Conservation (phyloP, 2,797 vertebrate genomes). For the Natrix natrix region DNA sequence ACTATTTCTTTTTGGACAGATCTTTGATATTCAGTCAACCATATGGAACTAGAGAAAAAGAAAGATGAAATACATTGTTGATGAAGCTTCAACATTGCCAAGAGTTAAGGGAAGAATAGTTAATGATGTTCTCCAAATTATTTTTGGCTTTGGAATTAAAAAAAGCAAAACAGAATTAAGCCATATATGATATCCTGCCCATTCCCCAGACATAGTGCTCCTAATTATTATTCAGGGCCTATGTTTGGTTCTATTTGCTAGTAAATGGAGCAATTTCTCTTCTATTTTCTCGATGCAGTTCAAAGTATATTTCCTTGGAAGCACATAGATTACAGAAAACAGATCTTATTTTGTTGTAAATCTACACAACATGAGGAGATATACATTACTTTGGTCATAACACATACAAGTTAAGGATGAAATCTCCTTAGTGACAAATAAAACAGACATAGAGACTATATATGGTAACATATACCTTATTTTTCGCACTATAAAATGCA, state of each 20-base stretch:
- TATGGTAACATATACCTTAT: background rate
- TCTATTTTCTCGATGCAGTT: background rate
- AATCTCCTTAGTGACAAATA: background rate
- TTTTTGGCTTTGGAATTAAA: slow-evolving; percentile 52
- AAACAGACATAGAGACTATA: background rate
- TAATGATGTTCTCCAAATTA: slow-evolving; percentile 61
- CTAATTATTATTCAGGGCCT: slow-evolving; percentile 52
- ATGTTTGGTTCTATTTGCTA: background rate
- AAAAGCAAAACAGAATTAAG: slow-evolving; percentile 53
- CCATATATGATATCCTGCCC: background rate
- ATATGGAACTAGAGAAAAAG: slow-evolving; percentile 78
- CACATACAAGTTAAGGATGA: background rate
- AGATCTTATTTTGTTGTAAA: background rate
- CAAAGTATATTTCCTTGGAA: background rate
- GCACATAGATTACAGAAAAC: background rate
- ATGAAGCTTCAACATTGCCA: slow-evolving; percentile 43
- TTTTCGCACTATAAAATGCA: too few species aligned
- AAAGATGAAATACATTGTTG: slow-evolving; percentile 65
- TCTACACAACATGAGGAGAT: background rate
- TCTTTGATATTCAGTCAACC: slow-evolving; percentile 85
- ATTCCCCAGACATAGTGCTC: slow-evolving; percentile 60
- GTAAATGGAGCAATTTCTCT: slow-evolving; percentile 55
- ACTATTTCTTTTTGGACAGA: slow-evolving; percentile 78
- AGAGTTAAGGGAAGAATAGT: slow-evolving; percentile 53
- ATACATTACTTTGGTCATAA: background rate